Percentiles rank a stretch among this genome's conserved stretches.
phyloP scores from a whole-genome alignment of 2,888 invertebrate genomes.

The Microdon myrmicae region DNA sequence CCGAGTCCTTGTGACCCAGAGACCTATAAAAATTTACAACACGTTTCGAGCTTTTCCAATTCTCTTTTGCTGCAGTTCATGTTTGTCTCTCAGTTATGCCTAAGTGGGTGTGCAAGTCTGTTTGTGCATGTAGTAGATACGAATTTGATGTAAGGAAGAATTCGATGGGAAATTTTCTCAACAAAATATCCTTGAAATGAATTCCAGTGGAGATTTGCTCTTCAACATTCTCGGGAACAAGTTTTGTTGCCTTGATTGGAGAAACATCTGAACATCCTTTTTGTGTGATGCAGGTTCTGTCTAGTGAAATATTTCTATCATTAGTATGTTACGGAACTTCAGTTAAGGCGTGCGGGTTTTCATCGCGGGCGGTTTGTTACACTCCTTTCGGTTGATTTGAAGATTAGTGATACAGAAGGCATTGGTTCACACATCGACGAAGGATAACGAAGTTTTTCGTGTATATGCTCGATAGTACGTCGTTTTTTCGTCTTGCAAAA shows the following conservation, averaged over 20 bases:
- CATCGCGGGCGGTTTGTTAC: constrained; percentile 33
- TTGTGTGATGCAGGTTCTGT: constrained; percentile 46
- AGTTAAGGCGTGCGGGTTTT: constrained; percentile 42
- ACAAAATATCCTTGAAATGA: constrained; percentile 32
- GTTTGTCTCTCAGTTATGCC: too few species aligned
- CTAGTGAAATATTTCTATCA: constrained; percentile 27
- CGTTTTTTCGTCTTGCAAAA: too few species aligned
- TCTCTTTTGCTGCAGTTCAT: constrained; percentile 8
- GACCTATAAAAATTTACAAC: constrained; percentile 30
- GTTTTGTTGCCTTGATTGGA: constrained; percentile 14
- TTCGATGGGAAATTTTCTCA: constrained; percentile 17
- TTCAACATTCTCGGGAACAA: constrained; percentile 14
- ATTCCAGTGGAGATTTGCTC: constrained; percentile 10
- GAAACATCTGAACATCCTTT: constrained; percentile 30
- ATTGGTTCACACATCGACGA: too few species aligned
- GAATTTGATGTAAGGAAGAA: too few species aligned
- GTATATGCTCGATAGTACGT: too few species aligned
- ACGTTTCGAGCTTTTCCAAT: constrained; percentile 5
- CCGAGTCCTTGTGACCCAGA: constrained; percentile 43
- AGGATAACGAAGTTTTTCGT: too few species aligned
- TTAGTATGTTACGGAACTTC: constrained; percentile 49
- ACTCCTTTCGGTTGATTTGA: too few species aligned
- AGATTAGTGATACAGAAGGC: too few species aligned
- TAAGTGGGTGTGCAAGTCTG: too few species aligned
- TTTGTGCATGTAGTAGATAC: too few species aligned